Percentiles rank a stretch among this genome's conserved stretches.
phyloP scores from a whole-genome alignment of 2,888 invertebrate species.

The Penaeus monodon region DNA sequence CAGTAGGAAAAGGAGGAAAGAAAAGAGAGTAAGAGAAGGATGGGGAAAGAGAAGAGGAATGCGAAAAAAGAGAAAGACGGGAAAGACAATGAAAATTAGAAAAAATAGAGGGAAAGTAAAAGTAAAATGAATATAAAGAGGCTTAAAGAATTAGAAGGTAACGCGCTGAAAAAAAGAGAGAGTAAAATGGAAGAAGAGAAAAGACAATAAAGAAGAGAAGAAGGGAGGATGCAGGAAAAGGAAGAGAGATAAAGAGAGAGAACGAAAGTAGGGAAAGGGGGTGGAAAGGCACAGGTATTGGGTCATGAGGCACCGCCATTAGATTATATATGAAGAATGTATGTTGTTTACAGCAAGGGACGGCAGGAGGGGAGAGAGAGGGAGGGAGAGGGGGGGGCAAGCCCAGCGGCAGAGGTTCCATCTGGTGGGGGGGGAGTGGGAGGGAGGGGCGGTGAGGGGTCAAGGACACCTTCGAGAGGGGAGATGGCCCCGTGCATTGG shows the following conservation, averaged over 20 bases:
- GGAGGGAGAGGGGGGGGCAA: neutral
- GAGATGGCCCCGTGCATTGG: neutral
- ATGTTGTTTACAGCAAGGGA: neutral
- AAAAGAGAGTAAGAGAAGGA: conserved; percentile 6
- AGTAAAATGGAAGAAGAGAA: neutral
- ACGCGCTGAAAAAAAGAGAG: no score
- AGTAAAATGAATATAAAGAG: no score
- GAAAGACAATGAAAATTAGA: neutral
- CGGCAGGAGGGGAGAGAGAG: neutral
- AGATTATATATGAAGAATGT: no score
- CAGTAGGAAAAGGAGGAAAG: neutral
- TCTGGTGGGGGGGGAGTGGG: neutral
- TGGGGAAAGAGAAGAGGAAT: no score
- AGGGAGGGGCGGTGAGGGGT: neutral
- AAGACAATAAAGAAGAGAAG: neutral
- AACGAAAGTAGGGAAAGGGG: neutral
- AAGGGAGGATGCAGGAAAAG: neutral
- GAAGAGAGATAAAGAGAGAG: neutral
- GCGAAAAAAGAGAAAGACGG: neutral
- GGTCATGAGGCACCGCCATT: no score
- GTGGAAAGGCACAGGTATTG: neutral
- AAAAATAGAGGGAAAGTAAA: neutral
- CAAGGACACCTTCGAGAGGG: neutral
- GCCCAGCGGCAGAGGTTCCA: neutral
- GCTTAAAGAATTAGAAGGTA: no score